A percentile compares a stretch with the other conserved stretches of the same genome.
phyloP scores from a whole-genome alignment of 2,888 invertebrate genomes.

The Hirtodrosophila trivittata region DNA sequence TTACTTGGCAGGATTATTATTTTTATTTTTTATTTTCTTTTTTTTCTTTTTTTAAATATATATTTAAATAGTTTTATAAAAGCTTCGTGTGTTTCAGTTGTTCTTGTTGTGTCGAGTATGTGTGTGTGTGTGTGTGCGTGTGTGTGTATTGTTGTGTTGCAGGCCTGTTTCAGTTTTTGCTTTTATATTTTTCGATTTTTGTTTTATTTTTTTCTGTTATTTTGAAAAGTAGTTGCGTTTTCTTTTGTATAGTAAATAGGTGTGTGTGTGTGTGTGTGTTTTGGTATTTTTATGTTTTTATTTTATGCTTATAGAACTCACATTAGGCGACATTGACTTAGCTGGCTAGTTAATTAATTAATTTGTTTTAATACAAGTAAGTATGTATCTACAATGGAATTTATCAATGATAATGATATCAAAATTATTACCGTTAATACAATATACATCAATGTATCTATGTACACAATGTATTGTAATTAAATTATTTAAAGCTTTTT shows the following conservation, averaged over 20 bases:
- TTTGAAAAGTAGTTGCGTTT: constrained; percentile 56
- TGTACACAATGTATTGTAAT: constrained; percentile 68
- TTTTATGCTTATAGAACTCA: constrained; percentile 72
- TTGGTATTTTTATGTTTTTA: constrained; percentile 39
- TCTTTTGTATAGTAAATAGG: constrained; percentile 48
- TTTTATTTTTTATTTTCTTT: constrained; percentile 51
- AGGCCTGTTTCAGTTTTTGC: constrained; percentile 49
- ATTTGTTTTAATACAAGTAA: constrained; percentile 60
- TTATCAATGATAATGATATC: constrained; percentile 67
- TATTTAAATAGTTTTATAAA: constrained; percentile 77
- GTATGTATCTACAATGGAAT: constrained; percentile 79
- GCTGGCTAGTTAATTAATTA: constrained; percentile 58
- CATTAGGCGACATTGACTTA: constrained; percentile 81
- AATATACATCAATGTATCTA: constrained; percentile 25
- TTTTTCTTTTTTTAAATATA: constrained; percentile 45
- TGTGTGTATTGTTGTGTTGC: constrained; percentile 34
- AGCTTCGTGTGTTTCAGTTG: constrained; percentile 62
- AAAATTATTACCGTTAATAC: constrained; percentile 66
- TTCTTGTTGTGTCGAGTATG: constrained; percentile 23
- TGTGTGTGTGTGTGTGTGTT: constrained; percentile 31
- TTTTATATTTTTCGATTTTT: constrained; percentile 23
- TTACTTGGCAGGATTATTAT: constrained; percentile 82
- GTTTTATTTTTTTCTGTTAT: constrained; percentile 30
- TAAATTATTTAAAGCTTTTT: constrained; percentile 81
- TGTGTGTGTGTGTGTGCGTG: constrained; percentile 41